phyloP scores from a whole-genome alignment of 2,797 vertebrate genomes.

The Hoplostethus atlanticus region DNA sequence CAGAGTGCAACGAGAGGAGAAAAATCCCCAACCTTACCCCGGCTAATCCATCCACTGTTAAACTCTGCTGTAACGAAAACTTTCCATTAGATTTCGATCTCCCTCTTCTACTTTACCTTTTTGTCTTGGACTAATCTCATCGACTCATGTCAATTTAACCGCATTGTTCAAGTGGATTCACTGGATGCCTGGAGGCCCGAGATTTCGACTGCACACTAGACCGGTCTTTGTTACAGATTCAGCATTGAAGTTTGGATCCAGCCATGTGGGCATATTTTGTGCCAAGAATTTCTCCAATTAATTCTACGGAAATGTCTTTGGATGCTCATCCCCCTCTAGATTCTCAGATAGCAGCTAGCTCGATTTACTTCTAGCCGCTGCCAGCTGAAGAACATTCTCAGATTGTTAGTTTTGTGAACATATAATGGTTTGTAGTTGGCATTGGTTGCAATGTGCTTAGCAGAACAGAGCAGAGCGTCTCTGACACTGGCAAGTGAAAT shows the following conservation, averaged over 20 bases:
- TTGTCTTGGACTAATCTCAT: conserved; percentile 17
- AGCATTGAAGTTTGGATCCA: conserved; percentile 7
- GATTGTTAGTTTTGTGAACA: conserved; percentile 2
- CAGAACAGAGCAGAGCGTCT: neutral
- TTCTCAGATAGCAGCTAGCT: conserved; percentile 42
- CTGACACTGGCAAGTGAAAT: conserved; percentile 2
- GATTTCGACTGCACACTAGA: neutral
- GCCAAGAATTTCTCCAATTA: conserved; percentile 16
- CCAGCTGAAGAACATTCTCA: conserved; percentile 27
- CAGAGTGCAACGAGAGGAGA: neutral
- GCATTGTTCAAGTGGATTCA: conserved; percentile 16
- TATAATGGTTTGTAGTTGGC: neutral
- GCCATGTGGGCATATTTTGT: neutral
- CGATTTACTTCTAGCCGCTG: conserved; percentile 26
- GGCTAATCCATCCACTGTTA: neutral
- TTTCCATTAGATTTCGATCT: neutral
- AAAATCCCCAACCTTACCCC: neutral
- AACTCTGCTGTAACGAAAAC: neutral
- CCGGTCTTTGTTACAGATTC: conserved; percentile 6
- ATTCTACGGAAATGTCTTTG: conserved; percentile 26
- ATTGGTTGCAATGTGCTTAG: neutral
- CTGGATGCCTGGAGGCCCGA: neutral
- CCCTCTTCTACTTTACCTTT: neutral
- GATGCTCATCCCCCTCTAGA: conserved; percentile 43
- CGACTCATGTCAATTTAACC: conserved; percentile 5